A percentile compares a stretch with the other conserved stretches of the same genome.
Conservation (phyloP, 1,140 invertebrate genomes). For the Saccostrea cuccullata region DNA sequence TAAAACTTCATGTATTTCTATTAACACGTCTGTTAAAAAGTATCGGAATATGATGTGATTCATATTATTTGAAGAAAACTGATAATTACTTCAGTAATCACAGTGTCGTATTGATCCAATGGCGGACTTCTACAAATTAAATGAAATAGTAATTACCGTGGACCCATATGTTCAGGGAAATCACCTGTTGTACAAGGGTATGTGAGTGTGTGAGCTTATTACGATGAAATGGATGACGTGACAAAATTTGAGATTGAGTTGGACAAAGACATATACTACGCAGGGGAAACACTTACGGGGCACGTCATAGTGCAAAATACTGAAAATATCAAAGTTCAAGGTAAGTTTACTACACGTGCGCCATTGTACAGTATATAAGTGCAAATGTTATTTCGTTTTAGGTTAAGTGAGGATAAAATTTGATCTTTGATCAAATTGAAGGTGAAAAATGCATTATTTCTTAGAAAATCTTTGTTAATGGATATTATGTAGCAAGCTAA, state of each 20-base stretch:
- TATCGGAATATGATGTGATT: slow-evolving; percentile 13
- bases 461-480: too few relatives aligned
- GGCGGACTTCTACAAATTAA: slow-evolving; percentile 1
- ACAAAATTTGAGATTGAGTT: slow-evolving; percentile 88
- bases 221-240: slow-evolving; percentile 86
- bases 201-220: background rate
- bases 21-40: background rate
- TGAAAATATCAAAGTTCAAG: slow-evolving; percentile 88
- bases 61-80: background rate
- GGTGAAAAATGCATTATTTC: too few relatives aligned
- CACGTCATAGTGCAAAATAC: slow-evolving; percentile 86
- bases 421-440: too few relatives aligned
- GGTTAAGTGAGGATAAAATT: too few relatives aligned
- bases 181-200: background rate
- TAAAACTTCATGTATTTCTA: background rate
- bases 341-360: slow-evolving; percentile 79
- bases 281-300: slow-evolving; percentile 85
- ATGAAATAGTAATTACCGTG: background rate
- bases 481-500: too few relatives aligned
- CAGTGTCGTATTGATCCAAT: slow-evolving; percentile 26
- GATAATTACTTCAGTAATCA: slow-evolving; percentile 9
- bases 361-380: background rate
- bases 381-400: too few relatives aligned
- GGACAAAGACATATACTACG: slow-evolving; percentile 88
- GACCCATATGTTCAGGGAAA: background rate